Percentiles rank a stretch among this genome's conserved stretches.
Evolutionary conservation across 2,113 vertebrate genomes (phyloP).

Genomic region (Thymallus thymallus): DNA sequence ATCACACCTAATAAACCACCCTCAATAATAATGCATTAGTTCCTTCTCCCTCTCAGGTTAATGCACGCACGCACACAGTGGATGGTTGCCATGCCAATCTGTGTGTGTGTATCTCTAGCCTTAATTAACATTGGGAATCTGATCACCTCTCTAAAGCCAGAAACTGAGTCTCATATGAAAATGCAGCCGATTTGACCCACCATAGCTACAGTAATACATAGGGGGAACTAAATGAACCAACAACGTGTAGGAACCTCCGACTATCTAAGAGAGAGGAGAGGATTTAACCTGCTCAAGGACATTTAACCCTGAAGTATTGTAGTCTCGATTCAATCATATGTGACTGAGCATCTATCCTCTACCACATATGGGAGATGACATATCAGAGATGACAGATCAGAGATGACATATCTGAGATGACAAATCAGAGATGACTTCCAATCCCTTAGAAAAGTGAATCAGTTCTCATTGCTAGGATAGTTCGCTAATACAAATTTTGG

Average conservation of each 20-base stretch:
- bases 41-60: background rate
- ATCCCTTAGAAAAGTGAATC: background rate
- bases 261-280: background rate
- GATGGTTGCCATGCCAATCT: conserved; percentile 45
- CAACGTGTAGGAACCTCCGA: background rate
- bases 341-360: no score
- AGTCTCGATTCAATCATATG: no score
- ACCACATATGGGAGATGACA: background rate
- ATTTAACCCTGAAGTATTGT: no score
- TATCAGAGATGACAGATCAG: no score
- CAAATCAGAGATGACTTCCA: background rate
- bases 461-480: background rate
- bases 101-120: conserved; percentile 7
- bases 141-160: no score
- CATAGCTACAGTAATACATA: background rate
- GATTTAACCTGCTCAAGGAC: no score
- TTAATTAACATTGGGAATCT: conserved; percentile 30
- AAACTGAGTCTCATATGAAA: background rate
- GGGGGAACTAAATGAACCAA: background rate
- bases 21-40: conserved; percentile 17
- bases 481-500: conserved; percentile 37
- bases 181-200: background rate
- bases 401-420: no score
- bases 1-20: conserved; percentile 28
- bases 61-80: background rate